A percentile compares a stretch with the other conserved stretches of the same genome.
Conservation (phyloP, 2,888 invertebrate species). For the Epinotia bilunana region DNA sequence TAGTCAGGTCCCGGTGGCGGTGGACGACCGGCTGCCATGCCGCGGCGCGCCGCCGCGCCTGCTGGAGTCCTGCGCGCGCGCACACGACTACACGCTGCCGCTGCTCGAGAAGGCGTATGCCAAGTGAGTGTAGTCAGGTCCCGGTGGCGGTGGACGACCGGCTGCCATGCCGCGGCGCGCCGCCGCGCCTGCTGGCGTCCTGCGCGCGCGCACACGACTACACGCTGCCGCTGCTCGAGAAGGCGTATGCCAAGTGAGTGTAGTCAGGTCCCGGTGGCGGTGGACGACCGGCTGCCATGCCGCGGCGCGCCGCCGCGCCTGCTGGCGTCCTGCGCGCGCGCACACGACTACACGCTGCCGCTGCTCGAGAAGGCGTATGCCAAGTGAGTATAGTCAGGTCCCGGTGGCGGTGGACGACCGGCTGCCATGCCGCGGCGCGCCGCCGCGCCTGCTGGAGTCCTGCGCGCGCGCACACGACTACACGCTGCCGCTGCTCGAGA, state of each 20-base stretch:
- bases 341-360: constrained; percentile 89
- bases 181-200: constrained; percentile 80
- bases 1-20: constrained; percentile 70
- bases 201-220: constrained; percentile 81
- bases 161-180: constrained; percentile 87
- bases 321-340: constrained; percentile 57
- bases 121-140: constrained; percentile 81
- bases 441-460: constrained; percentile 80
- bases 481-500: constrained; percentile 91
- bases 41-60: constrained; percentile 85
- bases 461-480: constrained; percentile 81
- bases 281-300: constrained; percentile 91
- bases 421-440: constrained; percentile 87
- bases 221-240: constrained; percentile 91
- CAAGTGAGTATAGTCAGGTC: constrained; percentile 81
- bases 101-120: constrained; percentile 92
- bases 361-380: constrained; percentile 92
- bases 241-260: constrained; percentile 91
- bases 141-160: constrained; percentile 89
- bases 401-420: constrained; percentile 89
- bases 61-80: constrained; percentile 57
- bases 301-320: constrained; percentile 85
- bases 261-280: constrained; percentile 70
- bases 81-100: constrained; percentile 89
- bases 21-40: constrained; percentile 91